Conservation (phyloP, 1,140 invertebrate species). For the Neodiprion fabricii region DNA sequence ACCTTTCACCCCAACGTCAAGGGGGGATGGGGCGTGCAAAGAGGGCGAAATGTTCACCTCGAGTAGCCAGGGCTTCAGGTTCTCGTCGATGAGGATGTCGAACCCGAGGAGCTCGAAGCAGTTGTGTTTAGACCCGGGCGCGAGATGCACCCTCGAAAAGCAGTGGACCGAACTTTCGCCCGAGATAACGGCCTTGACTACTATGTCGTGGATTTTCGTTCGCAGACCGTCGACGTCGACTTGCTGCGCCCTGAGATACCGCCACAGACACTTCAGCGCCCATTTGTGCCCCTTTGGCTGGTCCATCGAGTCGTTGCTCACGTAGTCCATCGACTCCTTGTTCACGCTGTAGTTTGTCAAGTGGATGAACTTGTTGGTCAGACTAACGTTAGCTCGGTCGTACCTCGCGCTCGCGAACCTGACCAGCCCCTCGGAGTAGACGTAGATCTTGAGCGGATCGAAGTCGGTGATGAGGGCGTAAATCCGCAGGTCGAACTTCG, state of each 20-base stretch:
- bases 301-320: conserved; percentile 80
- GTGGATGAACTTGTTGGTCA: conserved; percentile 91
- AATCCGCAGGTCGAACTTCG: conserved; percentile 67
- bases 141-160: conserved; percentile 64
- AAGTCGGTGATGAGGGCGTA: conserved; percentile 93
- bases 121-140: conserved; percentile 73
- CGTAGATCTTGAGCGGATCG: conserved; percentile 86
- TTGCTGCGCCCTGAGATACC: conserved; percentile 68
- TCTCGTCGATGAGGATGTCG: conserved; percentile 76
- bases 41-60: conserved; percentile 95
- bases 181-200: conserved; percentile 77
- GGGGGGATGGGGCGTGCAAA: conserved; percentile 84
- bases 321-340: conserved; percentile 83
- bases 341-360: conserved; percentile 96
- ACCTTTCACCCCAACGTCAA: conserved; percentile 90
- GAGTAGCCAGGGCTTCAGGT: conserved; percentile 88
- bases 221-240: conserved; percentile 77
- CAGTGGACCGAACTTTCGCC: conserved; percentile 73
- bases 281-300: conserved; percentile 87
- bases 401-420: conserved; percentile 86
- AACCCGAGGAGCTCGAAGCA: conserved; percentile 81
- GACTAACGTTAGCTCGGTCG: conserved; percentile 72
- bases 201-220: conserved; percentile 75
- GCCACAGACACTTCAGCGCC: conserved; percentile 75
- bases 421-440: conserved; percentile 92